Conservation (phyloP, 2,888 invertebrate genomes). For the Autographa pulchrina region DNA sequence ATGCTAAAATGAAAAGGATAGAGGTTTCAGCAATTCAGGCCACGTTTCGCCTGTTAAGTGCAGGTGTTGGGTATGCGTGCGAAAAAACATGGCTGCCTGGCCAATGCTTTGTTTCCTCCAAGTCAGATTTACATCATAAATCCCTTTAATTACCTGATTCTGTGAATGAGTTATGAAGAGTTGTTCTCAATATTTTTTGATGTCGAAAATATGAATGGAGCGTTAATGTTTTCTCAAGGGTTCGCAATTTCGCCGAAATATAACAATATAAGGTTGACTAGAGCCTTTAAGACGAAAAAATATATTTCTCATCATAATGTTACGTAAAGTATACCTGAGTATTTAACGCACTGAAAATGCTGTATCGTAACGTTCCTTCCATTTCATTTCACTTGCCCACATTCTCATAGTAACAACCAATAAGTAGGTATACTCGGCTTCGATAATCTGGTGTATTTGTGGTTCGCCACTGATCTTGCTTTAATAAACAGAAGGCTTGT, state of each 20-base stretch:
- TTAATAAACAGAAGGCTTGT: conserved; percentile 32
- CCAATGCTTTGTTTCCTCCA: conserved; percentile 57
- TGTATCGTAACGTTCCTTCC: neutral
- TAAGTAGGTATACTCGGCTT: neutral
- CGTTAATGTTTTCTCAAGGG: neutral
- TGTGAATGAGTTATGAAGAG: conserved; percentile 10
- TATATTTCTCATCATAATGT: neutral
- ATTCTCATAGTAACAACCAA: neutral
- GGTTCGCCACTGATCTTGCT: conserved; percentile 12
- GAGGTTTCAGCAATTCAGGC: conserved; percentile 68
- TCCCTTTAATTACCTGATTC: conserved; percentile 54
- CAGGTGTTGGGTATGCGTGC: conserved; percentile 74
- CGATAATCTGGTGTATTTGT: conserved; percentile 26
- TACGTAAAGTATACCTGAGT: neutral
- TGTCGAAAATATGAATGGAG: neutral
- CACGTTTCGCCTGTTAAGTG: conserved; percentile 78
- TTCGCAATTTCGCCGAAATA: neutral
- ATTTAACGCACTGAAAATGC: conserved; percentile 5
- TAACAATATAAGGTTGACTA: neutral
- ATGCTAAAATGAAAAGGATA: conserved; percentile 59
- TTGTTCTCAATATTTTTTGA: neutral
- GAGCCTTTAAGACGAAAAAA: neutral
- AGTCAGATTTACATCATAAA: conserved; percentile 61
- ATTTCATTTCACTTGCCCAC: neutral
- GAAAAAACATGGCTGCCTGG: conserved; percentile 52